These are phyloP conservation scores for Myathropa florea DNA, from an alignment of 2,888 invertebrate genomes.

Conservation along the genomic window DNA sequence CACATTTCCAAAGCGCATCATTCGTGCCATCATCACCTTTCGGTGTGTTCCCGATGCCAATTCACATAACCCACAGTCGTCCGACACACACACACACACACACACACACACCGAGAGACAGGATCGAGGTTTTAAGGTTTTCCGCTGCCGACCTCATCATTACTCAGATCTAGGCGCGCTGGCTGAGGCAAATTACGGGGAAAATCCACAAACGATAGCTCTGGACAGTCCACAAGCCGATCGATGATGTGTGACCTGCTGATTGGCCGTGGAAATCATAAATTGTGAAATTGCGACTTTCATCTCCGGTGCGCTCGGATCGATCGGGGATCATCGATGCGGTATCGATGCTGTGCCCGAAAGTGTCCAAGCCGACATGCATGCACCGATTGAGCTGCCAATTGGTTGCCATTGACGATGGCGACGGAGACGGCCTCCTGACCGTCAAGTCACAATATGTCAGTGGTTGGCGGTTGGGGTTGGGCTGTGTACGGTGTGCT, in stretches of 20 bases:
- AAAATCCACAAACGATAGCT: conserved; percentile 68
- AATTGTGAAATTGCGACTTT: conserved; percentile 72
- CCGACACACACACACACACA: neutral
- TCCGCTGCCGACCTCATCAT: conserved; percentile 35
- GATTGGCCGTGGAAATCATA: conserved; percentile 72
- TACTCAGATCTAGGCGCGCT: conserved; percentile 55
- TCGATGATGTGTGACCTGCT: conserved; percentile 71
- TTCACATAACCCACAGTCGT: conserved; percentile 33
- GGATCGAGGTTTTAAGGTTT: conserved; percentile 14
- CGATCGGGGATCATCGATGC: conserved; percentile 56
- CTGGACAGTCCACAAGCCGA: conserved; percentile 34
- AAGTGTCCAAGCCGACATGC: conserved; percentile 57
- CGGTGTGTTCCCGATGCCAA: conserved; percentile 48
- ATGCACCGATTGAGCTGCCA: conserved; percentile 66
- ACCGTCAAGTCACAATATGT: conserved; percentile 49
- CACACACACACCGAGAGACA: conserved; percentile 1
- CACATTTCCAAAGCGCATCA: conserved; percentile 47
- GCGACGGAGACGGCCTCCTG: conserved; percentile 53
- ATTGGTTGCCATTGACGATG: conserved; percentile 52
- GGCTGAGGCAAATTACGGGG: conserved; percentile 48
- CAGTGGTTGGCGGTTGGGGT: conserved; percentile 1
- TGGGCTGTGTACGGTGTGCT: conserved; percentile 6
- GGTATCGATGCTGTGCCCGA: neutral
- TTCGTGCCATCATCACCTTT: conserved; percentile 61
- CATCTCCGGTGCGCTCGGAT: conserved; percentile 59